These are phyloP conservation scores for Cygnus atratus DNA, from an alignment of 2,113 vertebrate genomes.

Conservation along the genomic window DNA sequence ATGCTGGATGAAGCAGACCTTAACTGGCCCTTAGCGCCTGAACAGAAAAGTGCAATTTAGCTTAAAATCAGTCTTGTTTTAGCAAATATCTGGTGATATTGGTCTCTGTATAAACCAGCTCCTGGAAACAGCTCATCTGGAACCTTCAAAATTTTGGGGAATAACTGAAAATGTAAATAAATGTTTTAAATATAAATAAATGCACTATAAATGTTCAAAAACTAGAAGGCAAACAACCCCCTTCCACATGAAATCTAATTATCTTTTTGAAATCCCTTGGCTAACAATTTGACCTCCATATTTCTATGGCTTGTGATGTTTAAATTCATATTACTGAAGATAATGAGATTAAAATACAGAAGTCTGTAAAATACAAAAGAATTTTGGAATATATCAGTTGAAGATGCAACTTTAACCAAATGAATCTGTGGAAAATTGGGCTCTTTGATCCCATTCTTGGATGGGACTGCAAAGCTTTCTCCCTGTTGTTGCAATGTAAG, in stretches of 20 bases:
- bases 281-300: neutral
- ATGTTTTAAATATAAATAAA: too few species aligned
- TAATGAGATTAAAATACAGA: neutral
- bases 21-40: neutral
- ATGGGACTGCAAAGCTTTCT: neutral
- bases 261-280: neutral
- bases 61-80: neutral
- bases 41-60: neutral
- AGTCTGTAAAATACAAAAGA: neutral
- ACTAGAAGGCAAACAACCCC: neutral
- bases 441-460: neutral
- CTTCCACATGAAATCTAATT: neutral
- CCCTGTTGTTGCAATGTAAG: neutral
- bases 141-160: neutral
- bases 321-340: neutral
- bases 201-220: neutral
- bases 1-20: neutral
- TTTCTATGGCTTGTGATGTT: neutral
- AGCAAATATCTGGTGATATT: neutral
- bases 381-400: neutral
- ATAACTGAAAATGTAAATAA: neutral
- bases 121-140: neutral
- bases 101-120: neutral
- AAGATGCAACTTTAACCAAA: too few species aligned
- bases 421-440: too few species aligned